Conservation (phyloP, 2,888 invertebrate species). For the Ernsta delagoae region DNA sequence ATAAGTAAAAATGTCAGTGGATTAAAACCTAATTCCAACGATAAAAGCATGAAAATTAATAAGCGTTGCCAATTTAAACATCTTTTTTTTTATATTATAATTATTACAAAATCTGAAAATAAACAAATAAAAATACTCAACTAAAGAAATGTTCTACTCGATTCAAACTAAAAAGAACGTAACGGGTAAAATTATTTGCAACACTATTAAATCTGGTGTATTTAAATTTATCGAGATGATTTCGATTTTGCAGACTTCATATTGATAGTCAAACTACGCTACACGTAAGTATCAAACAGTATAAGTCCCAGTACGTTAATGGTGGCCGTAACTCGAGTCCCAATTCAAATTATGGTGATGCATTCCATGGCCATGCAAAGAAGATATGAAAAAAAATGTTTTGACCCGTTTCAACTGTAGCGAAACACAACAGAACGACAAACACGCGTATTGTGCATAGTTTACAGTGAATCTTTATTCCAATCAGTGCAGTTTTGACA, state of each 20-base stretch:
- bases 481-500: conserved; percentile 48
- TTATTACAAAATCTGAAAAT: conserved; percentile 50
- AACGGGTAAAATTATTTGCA: conserved; percentile 24
- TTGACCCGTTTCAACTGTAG: conserved; percentile 57
- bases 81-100: conserved; percentile 50
- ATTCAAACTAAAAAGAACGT: conserved; percentile 21
- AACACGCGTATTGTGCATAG: conserved; percentile 72
- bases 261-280: conserved; percentile 24
- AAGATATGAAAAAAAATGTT: conserved; percentile 54
- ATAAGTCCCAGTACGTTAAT: conserved; percentile 40
- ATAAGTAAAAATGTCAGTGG: no score
- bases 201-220: conserved; percentile 28
- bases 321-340: conserved; percentile 41
- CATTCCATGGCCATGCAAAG: conserved; percentile 81
- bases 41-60: conserved; percentile 67
- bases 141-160: conserved; percentile 19
- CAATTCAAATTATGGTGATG: conserved; percentile 38
- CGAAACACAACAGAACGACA: conserved; percentile 67
- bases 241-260: conserved; percentile 29
- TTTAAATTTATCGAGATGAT: conserved; percentile 32
- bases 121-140: conserved; percentile 35
- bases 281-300: conserved; percentile 34
- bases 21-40: conserved; percentile 54
- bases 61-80: conserved; percentile 52
- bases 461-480: conserved; percentile 70